Evolutionary conservation across 2,113 vertebrate species (phyloP).

Genomic region (Aspidoscelis tigris): DNA sequence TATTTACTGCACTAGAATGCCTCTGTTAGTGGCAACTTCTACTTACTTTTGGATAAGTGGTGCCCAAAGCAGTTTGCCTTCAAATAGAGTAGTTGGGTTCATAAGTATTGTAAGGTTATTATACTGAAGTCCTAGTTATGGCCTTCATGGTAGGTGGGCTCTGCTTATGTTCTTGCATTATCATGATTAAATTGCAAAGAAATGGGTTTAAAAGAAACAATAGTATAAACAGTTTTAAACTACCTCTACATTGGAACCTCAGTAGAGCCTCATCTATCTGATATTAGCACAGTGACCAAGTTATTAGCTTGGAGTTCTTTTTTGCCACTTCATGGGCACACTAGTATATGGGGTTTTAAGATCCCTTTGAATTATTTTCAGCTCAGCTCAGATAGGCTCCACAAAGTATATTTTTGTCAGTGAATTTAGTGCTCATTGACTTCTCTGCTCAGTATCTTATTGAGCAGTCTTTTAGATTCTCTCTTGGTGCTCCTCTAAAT

Average conservation of each 20-base stretch:
- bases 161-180: neutral
- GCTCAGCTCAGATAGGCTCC: neutral
- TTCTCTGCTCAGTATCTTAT: slow-evolving; percentile 28
- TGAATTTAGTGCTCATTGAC: slow-evolving; percentile 30
- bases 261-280: neutral
- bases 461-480: slow-evolving; percentile 1
- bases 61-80: neutral
- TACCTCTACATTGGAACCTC: neutral
- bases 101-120: neutral
- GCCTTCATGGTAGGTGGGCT: too few species aligned
- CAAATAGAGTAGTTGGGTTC: neutral
- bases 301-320: neutral
- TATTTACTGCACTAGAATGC: too few species aligned
- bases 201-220: neutral
- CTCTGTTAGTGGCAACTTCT: too few species aligned
- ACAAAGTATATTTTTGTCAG: neutral
- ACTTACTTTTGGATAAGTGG: too few species aligned
- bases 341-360: neutral
- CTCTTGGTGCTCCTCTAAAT: slow-evolving; percentile 25
- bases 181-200: neutral
- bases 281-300: neutral
- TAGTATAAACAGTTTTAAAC: neutral
- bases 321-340: neutral
- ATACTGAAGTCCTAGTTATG: neutral
- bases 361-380: slow-evolving; percentile 29